Evolutionary conservation across 1,140 invertebrate species (phyloP), one percentile per base, ranked within the genome.

Genomic region (Drosophila parabipectinata): DNA sequence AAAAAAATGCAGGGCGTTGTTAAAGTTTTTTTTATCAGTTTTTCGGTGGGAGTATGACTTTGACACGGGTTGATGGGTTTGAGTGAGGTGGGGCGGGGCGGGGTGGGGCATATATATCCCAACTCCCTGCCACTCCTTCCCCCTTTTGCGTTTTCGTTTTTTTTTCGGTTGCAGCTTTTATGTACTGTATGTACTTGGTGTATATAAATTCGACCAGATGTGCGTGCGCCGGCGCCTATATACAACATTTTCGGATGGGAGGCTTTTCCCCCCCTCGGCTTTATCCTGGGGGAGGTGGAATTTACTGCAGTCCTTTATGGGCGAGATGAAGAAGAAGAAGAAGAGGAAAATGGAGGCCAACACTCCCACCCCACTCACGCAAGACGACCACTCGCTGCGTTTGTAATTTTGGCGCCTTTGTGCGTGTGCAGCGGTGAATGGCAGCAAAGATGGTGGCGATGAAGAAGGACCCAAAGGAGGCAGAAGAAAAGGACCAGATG

Each of bases 401-500:
- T 87, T 87, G 83, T 87, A 88, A 88, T 87, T 87, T 88, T 83
- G 82, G 77, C 79, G 75, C 76, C 87, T 88, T 88, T 87, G 83
- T 87, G 83, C 83, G 83, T 87, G 82, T 87, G 83, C 83, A 87
- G 75, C 74, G 59, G 45, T 60, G 59, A 48, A 32, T 44, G 45
- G 24, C 26, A 12, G 4, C 6, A 10, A 15, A 6, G 10, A 15
- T 10, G 44, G 59, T 3, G 44, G 9, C 9, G 47, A 37, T 9
- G 30, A 26, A 30, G 15, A 50, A 10, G 30, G n/a, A 3, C 30
- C 47, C 18, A 12, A 7, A 48, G 12, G 50, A 51, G 45, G 30
- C 14, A 8, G 44, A 3, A 45, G 44, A 14, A 41, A 44, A 39
- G 1, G 5, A 37, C n/a, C 45, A 54, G 15, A 58, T 7, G 30